phyloP scores from a whole-genome alignment of 2,113 vertebrate genomes.

The Atractosteus spatula region DNA sequence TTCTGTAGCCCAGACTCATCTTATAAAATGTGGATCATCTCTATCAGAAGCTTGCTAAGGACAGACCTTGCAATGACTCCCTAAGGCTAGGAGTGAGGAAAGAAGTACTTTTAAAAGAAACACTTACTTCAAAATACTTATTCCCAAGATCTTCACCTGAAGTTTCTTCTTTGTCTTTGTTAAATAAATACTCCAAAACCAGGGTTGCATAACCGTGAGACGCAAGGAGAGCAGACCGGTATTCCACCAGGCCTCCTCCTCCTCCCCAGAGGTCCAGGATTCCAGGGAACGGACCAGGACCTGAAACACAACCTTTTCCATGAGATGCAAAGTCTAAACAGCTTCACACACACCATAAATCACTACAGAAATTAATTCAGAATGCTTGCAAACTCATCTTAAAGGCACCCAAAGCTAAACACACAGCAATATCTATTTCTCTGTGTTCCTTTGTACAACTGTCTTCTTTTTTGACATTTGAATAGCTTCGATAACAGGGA shows the following conservation, averaged over 20 bases:
- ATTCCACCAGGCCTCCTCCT: slow-evolving; percentile 61
- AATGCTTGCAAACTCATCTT: not conserved
- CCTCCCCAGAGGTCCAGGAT: slow-evolving; percentile 69
- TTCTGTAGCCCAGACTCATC: too few relatives aligned
- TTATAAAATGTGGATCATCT: too few relatives aligned
- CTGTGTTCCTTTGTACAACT: not conserved
- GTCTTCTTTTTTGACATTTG: too few relatives aligned
- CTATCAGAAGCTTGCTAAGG: too few relatives aligned
- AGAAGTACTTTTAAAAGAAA: not conserved
- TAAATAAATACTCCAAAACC: slow-evolving; percentile 54
- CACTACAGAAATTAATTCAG: not conserved
- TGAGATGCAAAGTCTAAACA: not conserved
- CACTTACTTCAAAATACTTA: slow-evolving; percentile 63
- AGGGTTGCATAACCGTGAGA: slow-evolving; percentile 58
- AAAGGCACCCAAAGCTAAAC: not conserved
- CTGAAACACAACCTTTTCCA: slow-evolving; percentile 34
- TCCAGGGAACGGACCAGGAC: slow-evolving; percentile 65
- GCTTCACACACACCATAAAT: not conserved
- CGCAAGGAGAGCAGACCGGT: slow-evolving; percentile 60
- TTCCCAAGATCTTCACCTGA: slow-evolving; percentile 31
- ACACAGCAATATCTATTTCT: not conserved
- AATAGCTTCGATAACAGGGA: too few relatives aligned
- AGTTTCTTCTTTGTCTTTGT: slow-evolving; percentile 1
- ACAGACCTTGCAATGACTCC: too few relatives aligned
- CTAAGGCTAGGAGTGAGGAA: too few relatives aligned